Evolutionary conservation across 2,797 vertebrate species (phyloP), one percentile per base, ranked within the genome.

Genomic region (Neomorphus geoffroyi): DNA sequence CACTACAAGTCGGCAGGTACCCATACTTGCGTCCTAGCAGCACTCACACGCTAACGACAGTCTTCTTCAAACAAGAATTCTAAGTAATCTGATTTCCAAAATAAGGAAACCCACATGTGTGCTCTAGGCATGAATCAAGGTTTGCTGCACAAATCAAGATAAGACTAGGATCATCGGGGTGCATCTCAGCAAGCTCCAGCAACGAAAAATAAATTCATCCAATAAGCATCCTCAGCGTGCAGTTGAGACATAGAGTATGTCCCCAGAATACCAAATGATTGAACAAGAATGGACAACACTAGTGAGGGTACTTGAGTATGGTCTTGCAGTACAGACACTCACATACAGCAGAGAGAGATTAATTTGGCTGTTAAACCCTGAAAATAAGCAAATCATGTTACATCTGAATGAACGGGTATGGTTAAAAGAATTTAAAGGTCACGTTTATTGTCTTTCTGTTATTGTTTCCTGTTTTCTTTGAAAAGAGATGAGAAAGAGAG

Each of bases 1-100:
- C 10, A 56, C 6, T 66, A 56, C 19, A 77, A 23, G 9, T 45
- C 11, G 28, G 3, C 53, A 51, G n/a, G 27, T 66, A 19, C 4
- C 18, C 14, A 19, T 43, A 32, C 7, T 50, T 32, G 33, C 4
- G 1, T 66, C 33, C 57, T 53, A n/a, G 6, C 9, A 77, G 33
- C 7, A 27, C 14, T 69, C 0, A 0, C 26, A 39, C 1, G 1
- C 24, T 61, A 27, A 33, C 13, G n/a, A 28, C n/a, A 30, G 12
- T 41, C 10, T 64, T 78, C 28, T 54, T 61, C 13, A 26, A 32
- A 15, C 2, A 3, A 74, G 11, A 69, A 7, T 66, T 73, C 14
- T 13, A 1, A 5, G 1, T 9, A 78, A 32, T 46, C n/a, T 53
- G 16, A 45, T 77, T 71, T 17, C 1, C 5, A 35, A 74, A 17